Evolutionary conservation across 92 coral and sea anemone genomes (phyloP).

Genomic region (Epizoanthus illoricatus): DNA sequence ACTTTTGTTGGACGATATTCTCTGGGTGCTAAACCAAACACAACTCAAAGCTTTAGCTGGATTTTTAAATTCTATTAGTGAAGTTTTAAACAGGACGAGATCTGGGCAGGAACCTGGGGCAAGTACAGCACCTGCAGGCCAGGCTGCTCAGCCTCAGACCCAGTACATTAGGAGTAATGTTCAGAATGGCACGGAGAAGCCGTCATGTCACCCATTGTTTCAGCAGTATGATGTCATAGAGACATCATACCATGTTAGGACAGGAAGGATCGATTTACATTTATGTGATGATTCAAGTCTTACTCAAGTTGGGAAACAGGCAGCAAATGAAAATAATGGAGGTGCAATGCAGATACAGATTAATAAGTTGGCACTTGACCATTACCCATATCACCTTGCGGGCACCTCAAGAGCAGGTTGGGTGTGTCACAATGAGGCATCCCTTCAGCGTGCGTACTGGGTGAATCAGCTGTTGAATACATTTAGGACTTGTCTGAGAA

Average conservation of each 20-base stretch:
- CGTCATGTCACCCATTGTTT: slow-evolving; percentile 62
- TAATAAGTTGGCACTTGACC: slow-evolving; percentile 82
- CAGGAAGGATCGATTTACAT: slow-evolving; percentile 91
- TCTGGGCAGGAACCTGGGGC: slow-evolving; percentile 60
- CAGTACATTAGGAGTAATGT: slow-evolving; percentile 55
- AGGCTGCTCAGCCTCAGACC: slow-evolving; percentile 52
- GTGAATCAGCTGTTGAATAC: slow-evolving; percentile 81
- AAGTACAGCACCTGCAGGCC: slow-evolving; percentile 51
- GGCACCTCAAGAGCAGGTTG: slow-evolving; percentile 90
- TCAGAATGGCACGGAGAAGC: slow-evolving; percentile 46
- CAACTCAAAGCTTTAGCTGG: slow-evolving; percentile 82
- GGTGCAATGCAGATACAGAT: slow-evolving; percentile 96
- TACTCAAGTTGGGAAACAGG: slow-evolving; percentile 43
- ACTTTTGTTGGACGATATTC: slow-evolving; percentile 81
- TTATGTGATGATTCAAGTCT: slow-evolving; percentile 81
- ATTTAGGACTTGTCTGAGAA: slow-evolving; percentile 77
- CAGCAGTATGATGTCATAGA: slow-evolving; percentile 79
- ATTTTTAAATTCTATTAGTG: slow-evolving; percentile 75
- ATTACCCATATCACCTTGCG: slow-evolving; percentile 94
- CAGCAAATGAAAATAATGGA: slow-evolving; percentile 50
- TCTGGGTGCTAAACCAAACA: slow-evolving; percentile 94
- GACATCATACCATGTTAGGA: slow-evolving; percentile 84
- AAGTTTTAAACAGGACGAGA: slow-evolving; percentile 58
- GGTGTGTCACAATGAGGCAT: slow-evolving; percentile 96
- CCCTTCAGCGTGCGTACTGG: slow-evolving; percentile 94